These are phyloP conservation scores for Anas capensis DNA, from an alignment of 2,797 vertebrate species.

Conservation along the genomic window DNA sequence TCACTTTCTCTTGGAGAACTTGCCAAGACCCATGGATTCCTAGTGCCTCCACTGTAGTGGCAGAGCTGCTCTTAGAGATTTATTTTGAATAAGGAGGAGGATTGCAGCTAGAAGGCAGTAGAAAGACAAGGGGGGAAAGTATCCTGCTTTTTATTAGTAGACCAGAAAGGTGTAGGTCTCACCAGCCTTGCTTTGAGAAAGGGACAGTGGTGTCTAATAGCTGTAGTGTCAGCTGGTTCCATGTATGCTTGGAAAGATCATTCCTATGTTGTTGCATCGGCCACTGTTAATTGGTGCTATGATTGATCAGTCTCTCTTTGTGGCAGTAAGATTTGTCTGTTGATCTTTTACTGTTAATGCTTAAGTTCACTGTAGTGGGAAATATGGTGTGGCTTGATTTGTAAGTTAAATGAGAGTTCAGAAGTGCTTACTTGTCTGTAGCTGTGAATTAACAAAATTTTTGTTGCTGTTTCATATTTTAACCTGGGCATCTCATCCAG, in stretches of 20 bases:
- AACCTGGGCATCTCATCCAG: neutral
- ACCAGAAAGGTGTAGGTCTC: neutral
- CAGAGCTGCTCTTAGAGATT: neutral
- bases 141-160: neutral
- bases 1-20: neutral
- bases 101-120: neutral
- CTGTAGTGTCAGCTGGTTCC: neutral
- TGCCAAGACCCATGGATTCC: neutral
- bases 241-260: neutral
- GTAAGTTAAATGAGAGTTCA: neutral
- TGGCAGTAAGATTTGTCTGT: neutral
- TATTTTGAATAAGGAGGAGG: neutral
- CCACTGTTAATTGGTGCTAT: neutral
- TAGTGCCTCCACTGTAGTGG: neutral
- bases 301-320: rapidly evolving
- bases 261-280: neutral
- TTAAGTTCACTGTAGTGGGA: neutral
- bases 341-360: neutral
- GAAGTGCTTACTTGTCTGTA: rapidly evolving
- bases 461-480: neutral
- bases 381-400: neutral
- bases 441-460: neutral
- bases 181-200: neutral
- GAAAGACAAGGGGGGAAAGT: neutral
- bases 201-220: neutral